phyloP scores from a whole-genome alignment of 2,113 vertebrate genomes.

The Tyrannus savana region DNA sequence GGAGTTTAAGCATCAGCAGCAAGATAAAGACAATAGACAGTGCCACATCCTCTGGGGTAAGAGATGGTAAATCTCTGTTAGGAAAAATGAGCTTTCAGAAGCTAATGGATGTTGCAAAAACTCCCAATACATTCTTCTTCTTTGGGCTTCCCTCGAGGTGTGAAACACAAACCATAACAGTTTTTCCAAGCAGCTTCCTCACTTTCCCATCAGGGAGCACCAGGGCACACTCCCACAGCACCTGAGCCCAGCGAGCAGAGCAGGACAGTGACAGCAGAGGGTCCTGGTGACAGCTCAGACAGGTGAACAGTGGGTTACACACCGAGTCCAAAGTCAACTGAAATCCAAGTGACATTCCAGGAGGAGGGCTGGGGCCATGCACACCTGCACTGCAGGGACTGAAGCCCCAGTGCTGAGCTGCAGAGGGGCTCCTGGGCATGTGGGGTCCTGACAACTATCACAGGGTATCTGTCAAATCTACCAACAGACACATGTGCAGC shows the following conservation, averaged over 20 bases:
- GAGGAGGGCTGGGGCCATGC: neutral
- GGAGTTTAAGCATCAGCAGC: neutral
- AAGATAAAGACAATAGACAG: neutral
- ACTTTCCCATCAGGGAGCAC: neutral
- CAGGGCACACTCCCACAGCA: neutral
- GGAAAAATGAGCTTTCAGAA: neutral
- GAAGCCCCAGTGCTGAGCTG: neutral
- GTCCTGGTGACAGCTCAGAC: neutral
- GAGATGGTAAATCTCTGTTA: neutral
- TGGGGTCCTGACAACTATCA: accelerated
- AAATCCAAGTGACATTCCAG: neutral
- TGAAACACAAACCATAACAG: neutral
- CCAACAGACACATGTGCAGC: neutral
- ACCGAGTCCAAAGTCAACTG: accelerated
- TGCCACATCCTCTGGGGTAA: neutral
- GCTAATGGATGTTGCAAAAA: neutral
- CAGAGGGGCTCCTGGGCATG: neutral
- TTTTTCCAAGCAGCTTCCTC: neutral
- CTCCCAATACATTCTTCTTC: neutral
- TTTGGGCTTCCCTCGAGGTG: neutral
- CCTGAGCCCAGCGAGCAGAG: neutral
- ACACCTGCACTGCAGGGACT: neutral
- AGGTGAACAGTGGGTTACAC: neutral
- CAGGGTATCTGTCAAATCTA: neutral
- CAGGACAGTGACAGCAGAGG: neutral